Evolutionary conservation across 2,888 invertebrate species (phyloP).

Genomic region (Scaptomyza tumidula): DNA sequence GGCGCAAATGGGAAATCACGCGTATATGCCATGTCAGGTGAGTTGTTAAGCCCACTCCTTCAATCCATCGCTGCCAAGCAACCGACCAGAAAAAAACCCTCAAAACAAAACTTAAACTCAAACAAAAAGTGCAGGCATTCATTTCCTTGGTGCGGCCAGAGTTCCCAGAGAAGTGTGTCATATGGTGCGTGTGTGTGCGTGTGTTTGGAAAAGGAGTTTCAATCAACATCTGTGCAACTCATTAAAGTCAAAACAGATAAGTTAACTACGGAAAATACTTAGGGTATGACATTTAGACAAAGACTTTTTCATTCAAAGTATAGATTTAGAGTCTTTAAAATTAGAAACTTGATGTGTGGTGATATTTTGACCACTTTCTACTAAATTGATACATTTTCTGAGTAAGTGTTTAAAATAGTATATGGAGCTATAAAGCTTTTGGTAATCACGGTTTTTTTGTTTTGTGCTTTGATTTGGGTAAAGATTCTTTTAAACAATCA

Average conservation of each 20-base stretch:
- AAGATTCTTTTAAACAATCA: no score
- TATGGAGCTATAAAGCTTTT: no score
- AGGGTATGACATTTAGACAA: not conserved
- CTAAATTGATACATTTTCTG: no score
- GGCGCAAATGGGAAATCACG: conserved; percentile 95
- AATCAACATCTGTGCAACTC: conserved; percentile 10
- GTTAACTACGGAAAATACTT: not conserved
- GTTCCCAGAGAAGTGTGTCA: conserved; percentile 2
- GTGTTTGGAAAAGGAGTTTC: not conserved
- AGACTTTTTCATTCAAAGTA: not conserved
- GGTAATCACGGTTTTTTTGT: no score
- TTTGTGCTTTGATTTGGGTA: no score
- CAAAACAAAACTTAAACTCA: conserved; percentile 10
- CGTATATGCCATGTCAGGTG: conserved; percentile 95
- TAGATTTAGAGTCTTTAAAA: not conserved
- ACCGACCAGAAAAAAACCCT: not conserved
- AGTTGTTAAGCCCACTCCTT: conserved; percentile 59
- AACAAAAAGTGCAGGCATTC: conserved; percentile 6
- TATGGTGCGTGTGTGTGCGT: not conserved
- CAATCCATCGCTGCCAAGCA: conserved; percentile 12
- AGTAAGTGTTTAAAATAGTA: no score
- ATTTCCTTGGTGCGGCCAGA: not conserved
- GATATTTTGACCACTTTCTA: no score
- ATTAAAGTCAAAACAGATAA: conserved; percentile 3
- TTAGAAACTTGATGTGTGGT: no score